Evolutionary conservation across 2,888 invertebrate species (phyloP), one percentile per base, ranked within the genome.

Genomic region (Hesperia comma): DNA sequence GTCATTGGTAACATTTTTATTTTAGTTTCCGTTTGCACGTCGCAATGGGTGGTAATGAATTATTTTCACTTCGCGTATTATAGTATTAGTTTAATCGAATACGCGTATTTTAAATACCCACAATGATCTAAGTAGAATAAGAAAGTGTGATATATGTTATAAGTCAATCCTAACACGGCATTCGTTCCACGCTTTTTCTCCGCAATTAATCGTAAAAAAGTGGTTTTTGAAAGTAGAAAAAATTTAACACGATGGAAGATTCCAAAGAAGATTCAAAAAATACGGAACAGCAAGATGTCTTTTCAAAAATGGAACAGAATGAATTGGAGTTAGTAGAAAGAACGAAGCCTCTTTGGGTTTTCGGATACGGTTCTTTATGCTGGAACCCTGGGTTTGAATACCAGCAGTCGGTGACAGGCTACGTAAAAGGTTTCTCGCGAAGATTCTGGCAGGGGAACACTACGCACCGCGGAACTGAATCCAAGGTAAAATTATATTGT

Each of bases 371-470:
- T 4, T 98, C 98, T 0, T 88, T 99, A 58, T 97, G 98, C 88
- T 99, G 99, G 99, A 95, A 97, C 87, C 98, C 98, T 0, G 98
- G 99, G 61, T 99, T 99, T 84, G 95, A 96, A 62, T 98, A 95
- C 83, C 94, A 95, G 76, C 95, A 95, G 78, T 96, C 96, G 68
- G 90, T 97, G 14, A 95, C 96, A 14, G 99, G 99, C n/a, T 96
- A 95, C 80, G 94, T 97, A 10, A 94, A 94, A 74, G 98, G 98
- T 2, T 98, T 95, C 83, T 94, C 95, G 10, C 93, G 98, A 75
- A 94, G 96, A 82, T 99, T 99, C 87, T 99, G 98, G 98, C 99
- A 99, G 88, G 97, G 97, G 53, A 97, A 97, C 81, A 94, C 96
- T 0, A 96, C 96, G 7, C 97, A 97, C 82, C 94, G 97, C 58